Conservation (phyloP, 2,888 invertebrate genomes). For the Serripes groenlandicus region DNA sequence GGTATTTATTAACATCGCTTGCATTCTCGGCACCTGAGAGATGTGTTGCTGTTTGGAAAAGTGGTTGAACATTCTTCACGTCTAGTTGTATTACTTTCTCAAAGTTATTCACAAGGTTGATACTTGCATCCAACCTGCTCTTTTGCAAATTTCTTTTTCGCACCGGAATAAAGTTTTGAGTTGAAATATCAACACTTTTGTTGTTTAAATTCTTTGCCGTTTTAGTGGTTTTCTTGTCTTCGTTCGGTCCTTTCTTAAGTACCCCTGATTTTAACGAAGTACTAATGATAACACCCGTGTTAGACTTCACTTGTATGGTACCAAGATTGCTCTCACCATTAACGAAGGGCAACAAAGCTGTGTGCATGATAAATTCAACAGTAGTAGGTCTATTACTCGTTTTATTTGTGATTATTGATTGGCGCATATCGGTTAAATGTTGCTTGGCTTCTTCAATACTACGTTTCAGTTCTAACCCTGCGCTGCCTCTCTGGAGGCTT, state of each 20-base stretch:
- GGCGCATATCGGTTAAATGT: slow-evolving; percentile 27
- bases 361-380: slow-evolving; percentile 41
- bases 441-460: slow-evolving; percentile 49
- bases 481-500: slow-evolving; percentile 23
- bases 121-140: slow-evolving; percentile 5
- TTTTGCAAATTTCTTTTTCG: not conserved
- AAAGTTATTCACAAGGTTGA: slow-evolving; percentile 1
- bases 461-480: slow-evolving; percentile 41
- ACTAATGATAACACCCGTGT: not conserved
- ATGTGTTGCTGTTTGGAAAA: slow-evolving; percentile 10
- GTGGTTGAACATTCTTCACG: not conserved
- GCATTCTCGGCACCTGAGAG: not conserved
- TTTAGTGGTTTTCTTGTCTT: not conserved
- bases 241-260: slow-evolving; percentile 4
- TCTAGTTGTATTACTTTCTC: slow-evolving; percentile 12
- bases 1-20: too few relatives aligned
- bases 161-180: not conserved
- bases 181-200: not conserved
- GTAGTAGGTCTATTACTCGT: slow-evolving; percentile 39
- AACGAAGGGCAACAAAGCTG: slow-evolving; percentile 14
- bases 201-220: not conserved
- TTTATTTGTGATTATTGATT: slow-evolving; percentile 35
- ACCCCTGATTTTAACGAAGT: not conserved
- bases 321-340: slow-evolving; percentile 18
- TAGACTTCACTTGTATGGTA: not conserved